A percentile compares a stretch with the other conserved stretches of the same genome.
Conservation (phyloP, 2,888 invertebrate species). For the Eretmocerus hayati region DNA sequence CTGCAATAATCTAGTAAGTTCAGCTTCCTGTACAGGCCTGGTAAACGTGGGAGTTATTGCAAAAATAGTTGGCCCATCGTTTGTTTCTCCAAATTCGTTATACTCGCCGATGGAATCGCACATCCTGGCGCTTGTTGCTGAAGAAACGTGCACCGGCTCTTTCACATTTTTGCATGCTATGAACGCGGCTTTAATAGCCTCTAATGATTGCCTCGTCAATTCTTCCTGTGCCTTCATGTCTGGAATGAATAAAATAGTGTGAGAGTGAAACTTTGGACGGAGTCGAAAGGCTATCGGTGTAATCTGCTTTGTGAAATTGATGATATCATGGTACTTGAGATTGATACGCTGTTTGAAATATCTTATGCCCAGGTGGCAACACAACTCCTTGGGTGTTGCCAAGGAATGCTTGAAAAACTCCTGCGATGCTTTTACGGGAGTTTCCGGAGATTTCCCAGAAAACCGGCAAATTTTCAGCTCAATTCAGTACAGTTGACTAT, state of each 20-base stretch:
- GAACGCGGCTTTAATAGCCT: constrained; percentile 17
- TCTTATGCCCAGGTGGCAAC: too few species aligned
- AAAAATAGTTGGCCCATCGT: constrained; percentile 65
- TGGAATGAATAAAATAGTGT: too few species aligned
- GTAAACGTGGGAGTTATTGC: constrained; percentile 89
- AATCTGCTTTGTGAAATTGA: too few species aligned
- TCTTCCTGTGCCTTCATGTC: constrained; percentile 21
- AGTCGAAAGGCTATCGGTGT: too few species aligned
- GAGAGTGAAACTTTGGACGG: too few species aligned
- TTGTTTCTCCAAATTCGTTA: constrained; percentile 19
- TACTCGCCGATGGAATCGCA: constrained; percentile 17
- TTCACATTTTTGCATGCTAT: constrained; percentile 19
- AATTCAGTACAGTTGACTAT: too few species aligned
- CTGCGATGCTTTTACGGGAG: too few species aligned
- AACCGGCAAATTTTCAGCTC: too few species aligned
- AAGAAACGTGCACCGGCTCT: constrained; percentile 20
- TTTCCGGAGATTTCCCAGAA: too few species aligned
- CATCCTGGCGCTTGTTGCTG: constrained; percentile 18
- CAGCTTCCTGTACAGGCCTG: constrained; percentile 86
- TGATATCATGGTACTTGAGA: constrained; percentile 2
- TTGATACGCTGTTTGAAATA: too few species aligned
- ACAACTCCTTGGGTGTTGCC: too few species aligned
- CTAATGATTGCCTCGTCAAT: constrained; percentile 19
- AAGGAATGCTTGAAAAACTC: too few species aligned
- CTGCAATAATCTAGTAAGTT: constrained; percentile 83